Base-by-base conservation (phyloP, 2,888 invertebrate species). In the Xanthostigma xanthostigma region DNA sequence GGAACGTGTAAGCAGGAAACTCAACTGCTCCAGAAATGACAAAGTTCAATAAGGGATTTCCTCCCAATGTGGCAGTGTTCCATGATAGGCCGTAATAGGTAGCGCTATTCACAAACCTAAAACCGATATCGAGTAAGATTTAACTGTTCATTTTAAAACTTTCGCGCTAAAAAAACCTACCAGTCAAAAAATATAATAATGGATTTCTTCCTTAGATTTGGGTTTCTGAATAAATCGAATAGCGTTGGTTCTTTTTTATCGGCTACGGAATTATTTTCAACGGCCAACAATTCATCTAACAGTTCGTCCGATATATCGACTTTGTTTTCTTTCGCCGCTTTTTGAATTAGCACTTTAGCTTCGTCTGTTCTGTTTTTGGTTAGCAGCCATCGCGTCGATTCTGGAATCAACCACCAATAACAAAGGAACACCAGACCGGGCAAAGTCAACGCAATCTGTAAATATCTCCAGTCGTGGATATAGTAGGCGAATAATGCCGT, bases 11-110 rank as follows among this genome's bases (percentile, higher is more conserved):
- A 1, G 81, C 84, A 1, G 85, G 84, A 51, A 84, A 72, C 67
- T 87, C 87, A 1, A 86, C 81, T n/a, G 78, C 71, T 3, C 84
- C 85, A 8, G 81, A 79, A 54, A 86, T 74, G 5, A 81, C 69
- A 61, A 84, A 85, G 64, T 84, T 86, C n/a, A 84, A 56, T 56
- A 80, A 78, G 48, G 76, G 76, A 62, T 84, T 81, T 34, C 80
- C 83, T 8, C 80, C 82, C 46, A 86, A 72, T 59, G 75, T 79
- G 44, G 77, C 79, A 4, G 83, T 79, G 60, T 80, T 82, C 79
- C 85, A 81, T 1, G 84, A 84, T 8, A 87, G 65, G 0, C 85
- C 86, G 58, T 86, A 86, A 64, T 86, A 87, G 9, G 83, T 80
- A 50, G 81, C 79, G 57, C 82, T 83, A 59, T 81, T 83, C 13